Percentiles rank a stretch among this genome's conserved stretches.
Conservation (phyloP, 2,797 vertebrate genomes). For the Synaphobranchus kaupii region DNA sequence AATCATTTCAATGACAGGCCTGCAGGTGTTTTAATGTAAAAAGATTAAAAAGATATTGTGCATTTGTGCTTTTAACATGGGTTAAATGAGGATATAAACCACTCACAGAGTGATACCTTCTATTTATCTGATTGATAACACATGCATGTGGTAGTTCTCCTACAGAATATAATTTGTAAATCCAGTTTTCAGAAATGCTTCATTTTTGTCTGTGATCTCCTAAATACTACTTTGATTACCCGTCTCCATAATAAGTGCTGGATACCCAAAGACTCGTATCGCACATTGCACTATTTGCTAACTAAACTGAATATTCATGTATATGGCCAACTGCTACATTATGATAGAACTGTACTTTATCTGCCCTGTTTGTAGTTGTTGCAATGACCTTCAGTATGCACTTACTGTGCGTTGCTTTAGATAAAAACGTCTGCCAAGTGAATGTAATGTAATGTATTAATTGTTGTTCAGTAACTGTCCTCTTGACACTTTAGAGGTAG, state of each 20-base stretch:
- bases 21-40: too few species aligned
- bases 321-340: too few species aligned
- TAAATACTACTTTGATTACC: background rate
- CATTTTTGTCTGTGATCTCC: too few species aligned
- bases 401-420: too few species aligned
- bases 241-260: background rate
- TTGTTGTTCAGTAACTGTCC: background rate
- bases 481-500: background rate
- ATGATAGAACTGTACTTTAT: too few species aligned
- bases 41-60: too few species aligned
- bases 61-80: too few species aligned
- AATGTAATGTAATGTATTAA: background rate
- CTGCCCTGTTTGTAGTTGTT: too few species aligned
- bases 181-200: background rate
- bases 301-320: too few species aligned
- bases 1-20: background rate
- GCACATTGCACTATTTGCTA: background rate
- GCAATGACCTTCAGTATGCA: too few species aligned
- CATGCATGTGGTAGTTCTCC: conserved; percentile 46
- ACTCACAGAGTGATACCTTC: background rate
- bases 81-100: background rate
- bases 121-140: conserved; percentile 36
- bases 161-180: conserved; percentile 7
- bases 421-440: too few species aligned
- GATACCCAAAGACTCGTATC: background rate